Evolutionary conservation across 2,888 invertebrate genomes (phyloP).

Genomic region (Rhamphomyia laevipes): DNA sequence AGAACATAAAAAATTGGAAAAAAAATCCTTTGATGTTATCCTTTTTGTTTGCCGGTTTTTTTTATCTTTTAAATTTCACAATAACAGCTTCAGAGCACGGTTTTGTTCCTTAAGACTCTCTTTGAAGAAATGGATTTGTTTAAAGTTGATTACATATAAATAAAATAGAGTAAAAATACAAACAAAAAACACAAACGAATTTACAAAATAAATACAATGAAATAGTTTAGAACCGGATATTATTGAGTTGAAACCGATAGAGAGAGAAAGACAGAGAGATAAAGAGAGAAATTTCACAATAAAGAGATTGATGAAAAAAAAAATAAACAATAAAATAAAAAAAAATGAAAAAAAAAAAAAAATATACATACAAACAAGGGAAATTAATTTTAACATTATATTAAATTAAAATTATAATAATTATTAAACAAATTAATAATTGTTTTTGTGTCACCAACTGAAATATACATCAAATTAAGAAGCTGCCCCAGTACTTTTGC

Average conservation of each 20-base stretch:
- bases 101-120: conserved; percentile 27
- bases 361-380: background rate
- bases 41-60: too few species aligned
- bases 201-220: conserved; percentile 6
- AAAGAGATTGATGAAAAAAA: background rate
- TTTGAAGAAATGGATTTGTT: too few species aligned
- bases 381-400: background rate
- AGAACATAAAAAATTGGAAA: background rate
- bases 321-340: background rate
- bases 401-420: too few species aligned
- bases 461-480: background rate
- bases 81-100: conserved; percentile 31
- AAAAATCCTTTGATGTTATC: background rate
- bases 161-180: too few species aligned
- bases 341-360: background rate
- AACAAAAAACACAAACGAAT: conserved; percentile 4
- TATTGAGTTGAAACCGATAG: conserved; percentile 5
- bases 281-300: conserved; percentile 2
- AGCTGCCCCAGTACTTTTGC: background rate
- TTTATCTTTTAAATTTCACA: background rate
- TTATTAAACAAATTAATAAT: too few species aligned
- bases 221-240: conserved; percentile 13
- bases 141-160: background rate
- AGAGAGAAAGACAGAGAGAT: conserved; percentile 4
- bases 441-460: background rate